Evolutionary conservation across 1,140 invertebrate species (phyloP), one percentile per base, ranked within the genome.

Genomic region (Sinonovacula constricta): DNA sequence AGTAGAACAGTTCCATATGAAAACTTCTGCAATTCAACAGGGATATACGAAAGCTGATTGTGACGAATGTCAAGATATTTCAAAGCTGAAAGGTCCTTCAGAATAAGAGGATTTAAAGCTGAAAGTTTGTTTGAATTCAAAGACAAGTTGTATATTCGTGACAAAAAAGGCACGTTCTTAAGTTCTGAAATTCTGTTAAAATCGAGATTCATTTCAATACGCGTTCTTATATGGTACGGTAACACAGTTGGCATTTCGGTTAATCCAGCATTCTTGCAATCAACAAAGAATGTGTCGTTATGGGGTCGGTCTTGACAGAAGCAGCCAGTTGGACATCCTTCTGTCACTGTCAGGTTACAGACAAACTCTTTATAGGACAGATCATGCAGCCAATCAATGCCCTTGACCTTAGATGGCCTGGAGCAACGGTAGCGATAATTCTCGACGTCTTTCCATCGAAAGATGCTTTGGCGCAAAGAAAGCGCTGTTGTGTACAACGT

Each of bases 281-380:
- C 36, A 67, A 76, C 30, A 15, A 39, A 31, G 30, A 65, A 76
- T 10, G 63, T 67, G 30, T 67, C 72, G 26, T 76, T 67, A 15
- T 76, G 62, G 5, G 72, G 72, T 14, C 72, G 39, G 45, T 76
- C 72, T 28, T 76, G 31, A 59, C 72, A 76, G 2, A 36, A 45
- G 54, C 72, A 76, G 0, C 51, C 51, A 7, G 31, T 36, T 15
- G 72, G 72, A 67, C 72, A 76, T 0, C 18, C 49, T 15, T 45
- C 59, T 14, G 31, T 30, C 7, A 45, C 39, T n/a, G n/a, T n/a
- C n/a, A n/a, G n/a, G 12, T 67, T 76, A 31, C 72, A 76, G 5
- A 76, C 72, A 5, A 75, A 36, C 18, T 66, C 10, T 30, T 63
- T 49, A 7, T 53, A 10, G 1, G 28, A 14, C 2, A 75, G 60